Percentiles rank a stretch among this genome's conserved stretches.
Conservation (phyloP, 1,140 invertebrate genomes). For the Lutraria rhynchaena region DNA sequence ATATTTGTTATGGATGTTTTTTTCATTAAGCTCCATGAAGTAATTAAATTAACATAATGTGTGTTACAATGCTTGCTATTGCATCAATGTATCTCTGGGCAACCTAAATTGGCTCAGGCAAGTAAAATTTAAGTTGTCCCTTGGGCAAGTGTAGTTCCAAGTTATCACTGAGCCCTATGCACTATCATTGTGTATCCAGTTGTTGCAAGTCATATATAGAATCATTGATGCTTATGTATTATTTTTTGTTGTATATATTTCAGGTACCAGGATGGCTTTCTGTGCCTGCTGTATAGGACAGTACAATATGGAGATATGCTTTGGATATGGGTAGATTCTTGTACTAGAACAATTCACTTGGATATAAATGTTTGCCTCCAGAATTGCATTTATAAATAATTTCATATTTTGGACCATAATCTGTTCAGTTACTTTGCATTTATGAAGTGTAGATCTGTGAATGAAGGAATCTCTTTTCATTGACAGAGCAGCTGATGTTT, state of each 20-base stretch:
- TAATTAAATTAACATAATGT: too few relatives aligned
- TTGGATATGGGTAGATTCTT: slow-evolving; percentile 50
- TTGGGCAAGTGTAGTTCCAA: too few relatives aligned
- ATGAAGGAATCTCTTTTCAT: neutral
- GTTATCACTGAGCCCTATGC: too few relatives aligned
- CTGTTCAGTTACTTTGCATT: slow-evolving; percentile 21
- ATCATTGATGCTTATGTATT: too few relatives aligned
- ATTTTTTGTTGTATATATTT: slow-evolving; percentile 18
- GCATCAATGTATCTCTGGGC: too few relatives aligned
- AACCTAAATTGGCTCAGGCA: too few relatives aligned
- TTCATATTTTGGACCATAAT: neutral
- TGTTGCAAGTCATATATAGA: too few relatives aligned
- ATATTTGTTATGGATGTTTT: too few relatives aligned
- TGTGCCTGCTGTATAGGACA: slow-evolving; percentile 20
- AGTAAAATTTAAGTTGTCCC: too few relatives aligned
- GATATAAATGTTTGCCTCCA: neutral
- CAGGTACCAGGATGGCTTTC: slow-evolving; percentile 1
- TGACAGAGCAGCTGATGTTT: neutral
- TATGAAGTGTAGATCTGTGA: neutral
- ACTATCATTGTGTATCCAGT: too few relatives aligned
- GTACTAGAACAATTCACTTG: neutral
- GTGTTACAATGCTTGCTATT: too few relatives aligned
- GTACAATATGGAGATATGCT: slow-evolving; percentile 55
- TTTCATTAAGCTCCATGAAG: too few relatives aligned
- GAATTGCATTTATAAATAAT: neutral